Conservation (phyloP, 2,113 vertebrate species). For the Centrocercus urophasianus region DNA sequence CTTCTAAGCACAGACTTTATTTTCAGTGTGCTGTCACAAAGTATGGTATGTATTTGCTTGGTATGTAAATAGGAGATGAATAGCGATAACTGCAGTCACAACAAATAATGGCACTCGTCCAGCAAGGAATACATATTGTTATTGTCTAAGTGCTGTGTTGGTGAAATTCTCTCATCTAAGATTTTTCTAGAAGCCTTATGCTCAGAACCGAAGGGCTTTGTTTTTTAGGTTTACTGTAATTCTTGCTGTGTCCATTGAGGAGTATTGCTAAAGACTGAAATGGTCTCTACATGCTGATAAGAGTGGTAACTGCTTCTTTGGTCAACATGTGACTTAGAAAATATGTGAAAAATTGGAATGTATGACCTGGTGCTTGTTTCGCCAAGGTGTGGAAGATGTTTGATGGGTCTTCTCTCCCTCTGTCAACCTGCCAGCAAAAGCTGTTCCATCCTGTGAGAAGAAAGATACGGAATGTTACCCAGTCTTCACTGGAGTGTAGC, state of each 20-base stretch:
- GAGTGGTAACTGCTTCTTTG: background rate
- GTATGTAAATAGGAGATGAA: slow-evolving; percentile 38
- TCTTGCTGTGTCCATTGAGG: background rate
- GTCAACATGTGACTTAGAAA: slow-evolving; percentile 30
- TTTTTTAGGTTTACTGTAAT: background rate
- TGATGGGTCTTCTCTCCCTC: background rate
- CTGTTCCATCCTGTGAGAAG: background rate
- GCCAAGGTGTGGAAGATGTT: slow-evolving; percentile 27
- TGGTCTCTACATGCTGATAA: slow-evolving; percentile 15
- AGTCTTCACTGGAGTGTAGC: background rate
- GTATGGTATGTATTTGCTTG: slow-evolving; percentile 7
- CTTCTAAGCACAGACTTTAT: slow-evolving; percentile 3
- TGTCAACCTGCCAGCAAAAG: background rate
- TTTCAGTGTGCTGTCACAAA: background rate
- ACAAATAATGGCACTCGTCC: slow-evolving; percentile 38
- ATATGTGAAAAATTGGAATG: background rate
- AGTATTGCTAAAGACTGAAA: background rate
- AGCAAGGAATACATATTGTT: slow-evolving; percentile 17
- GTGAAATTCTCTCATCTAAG: slow-evolving; percentile 16
- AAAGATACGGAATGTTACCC: background rate
- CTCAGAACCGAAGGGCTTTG: slow-evolving; percentile 2
- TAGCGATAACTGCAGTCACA: slow-evolving; percentile 26
- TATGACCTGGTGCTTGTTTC: background rate
- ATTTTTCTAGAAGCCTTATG: slow-evolving; percentile 2
- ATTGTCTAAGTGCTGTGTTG: background rate